Evolutionary conservation across 2,888 invertebrate species (phyloP), one percentile per base, ranked within the genome.

Genomic region (Acrobasis repandana): DNA sequence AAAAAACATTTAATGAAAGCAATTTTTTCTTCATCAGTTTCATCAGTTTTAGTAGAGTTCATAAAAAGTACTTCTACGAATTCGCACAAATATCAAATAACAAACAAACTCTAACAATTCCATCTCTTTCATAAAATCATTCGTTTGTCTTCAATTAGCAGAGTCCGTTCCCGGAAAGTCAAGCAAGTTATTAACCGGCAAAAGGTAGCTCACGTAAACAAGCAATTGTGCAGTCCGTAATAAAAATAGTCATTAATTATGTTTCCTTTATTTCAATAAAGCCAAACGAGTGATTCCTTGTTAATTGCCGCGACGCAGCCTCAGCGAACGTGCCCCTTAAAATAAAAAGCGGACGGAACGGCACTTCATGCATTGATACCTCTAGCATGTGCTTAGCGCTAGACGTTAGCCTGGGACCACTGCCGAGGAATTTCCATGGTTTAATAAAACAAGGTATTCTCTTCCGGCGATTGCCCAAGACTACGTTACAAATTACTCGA

Each of bases 241-340:
- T 61, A 48, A 64, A 66, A 65, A 61, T 65, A 61, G 65, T 73
- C 68, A 77, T 83, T 82, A 83, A 86, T 85, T 83, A 82, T 83
- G 79, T 81, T 76, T 77, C 73, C 72, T 80, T 79, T 77, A 79
- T 80, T 80, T 83, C 83, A 87, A 88, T 87, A 83, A 85, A 84
- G 74, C 77, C 80, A 76, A 77, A 70, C 73, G 73, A 80, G 73
- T 77, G 83, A 82, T 82, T 85, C 76, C 79, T 86, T 85, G 83
- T 85, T 90, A 90, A 90, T 90, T 90, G 86, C 81, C 76, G 79
- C 76, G 77, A 76, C 79, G 82, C 77, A 70, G 73, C 79, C 79
- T 82, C 85, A 77, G 80, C 60, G 43, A n/a, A 14, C 38, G 43
- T 43, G 43, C 14, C 14, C 43, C n/a, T 14, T 14, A 43, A 43